Conservation (phyloP, 2,113 vertebrate species). For the Electrona antarctica region DNA sequence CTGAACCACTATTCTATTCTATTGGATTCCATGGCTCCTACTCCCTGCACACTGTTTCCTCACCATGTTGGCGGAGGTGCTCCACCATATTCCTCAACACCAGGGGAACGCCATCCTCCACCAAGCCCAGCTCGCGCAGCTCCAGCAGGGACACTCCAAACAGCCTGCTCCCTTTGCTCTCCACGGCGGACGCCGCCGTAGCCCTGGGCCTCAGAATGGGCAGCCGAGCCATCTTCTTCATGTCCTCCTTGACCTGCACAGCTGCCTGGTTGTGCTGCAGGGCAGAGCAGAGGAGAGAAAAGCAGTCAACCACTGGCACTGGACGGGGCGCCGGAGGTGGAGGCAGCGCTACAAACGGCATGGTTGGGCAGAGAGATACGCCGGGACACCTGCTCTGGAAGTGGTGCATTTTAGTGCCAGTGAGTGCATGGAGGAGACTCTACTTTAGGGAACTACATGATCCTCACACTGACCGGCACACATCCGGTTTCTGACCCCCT, state of each 20-base stretch:
- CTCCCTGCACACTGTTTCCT: conserved; percentile 40
- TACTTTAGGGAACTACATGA: conserved; percentile 10
- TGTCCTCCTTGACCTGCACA: conserved; percentile 87
- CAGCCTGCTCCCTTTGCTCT: conserved; percentile 60
- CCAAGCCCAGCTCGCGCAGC: conserved; percentile 78
- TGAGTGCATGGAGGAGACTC: neutral
- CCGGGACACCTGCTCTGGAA: conserved; percentile 1
- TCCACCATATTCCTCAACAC: conserved; percentile 85
- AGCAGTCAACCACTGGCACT: conserved; percentile 66
- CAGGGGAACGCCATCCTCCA: conserved; percentile 83
- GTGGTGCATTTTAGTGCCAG: conserved; percentile 12
- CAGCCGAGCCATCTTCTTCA: conserved; percentile 86
- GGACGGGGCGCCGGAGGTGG: no score
- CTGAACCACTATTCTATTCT: neutral
- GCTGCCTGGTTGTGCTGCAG: conserved; percentile 88
- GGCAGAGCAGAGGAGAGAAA: conserved; percentile 65
- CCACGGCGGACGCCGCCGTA: neutral
- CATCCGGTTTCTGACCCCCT: conserved; percentile 7
- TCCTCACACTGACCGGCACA: conserved; percentile 1
- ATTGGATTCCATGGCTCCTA: neutral
- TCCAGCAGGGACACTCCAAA: conserved; percentile 84
- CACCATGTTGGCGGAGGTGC: conserved; percentile 84
- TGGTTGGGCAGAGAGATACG: neutral
- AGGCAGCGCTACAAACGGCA: conserved; percentile 4
- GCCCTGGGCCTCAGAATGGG: conserved; percentile 75